Conservation (phyloP, 1,140 invertebrate species). For the Brachionus asplanchnoidis region DNA sequence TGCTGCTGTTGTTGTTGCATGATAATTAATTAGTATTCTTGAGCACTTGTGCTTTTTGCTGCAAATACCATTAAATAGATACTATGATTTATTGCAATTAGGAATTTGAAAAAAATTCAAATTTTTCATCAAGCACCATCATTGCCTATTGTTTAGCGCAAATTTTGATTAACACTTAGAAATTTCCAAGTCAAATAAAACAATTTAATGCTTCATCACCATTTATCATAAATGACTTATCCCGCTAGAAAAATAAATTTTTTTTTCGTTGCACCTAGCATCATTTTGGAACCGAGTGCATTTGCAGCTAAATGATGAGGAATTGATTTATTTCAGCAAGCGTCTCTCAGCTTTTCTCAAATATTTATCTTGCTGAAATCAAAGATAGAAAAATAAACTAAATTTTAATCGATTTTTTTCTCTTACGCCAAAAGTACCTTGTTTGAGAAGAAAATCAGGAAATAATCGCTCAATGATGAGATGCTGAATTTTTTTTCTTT, state of each 20-base stretch:
- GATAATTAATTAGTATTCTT: not conserved
- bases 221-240: not conserved
- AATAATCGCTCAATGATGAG: not conserved
- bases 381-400: not conserved
- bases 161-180: not conserved
- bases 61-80: slow-evolving; percentile 2
- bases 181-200: not conserved
- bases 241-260: not conserved
- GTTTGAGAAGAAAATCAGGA: not conserved
- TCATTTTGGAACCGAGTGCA: not conserved
- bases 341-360: not conserved
- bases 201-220: not conserved
- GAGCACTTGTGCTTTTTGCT: not conserved
- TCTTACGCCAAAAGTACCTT: not conserved
- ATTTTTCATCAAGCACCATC: not conserved
- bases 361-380: not conserved
- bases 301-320: not conserved
- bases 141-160: not conserved
- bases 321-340: not conserved
- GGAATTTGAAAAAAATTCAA: not conserved
- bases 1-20: not conserved
- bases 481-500: not conserved
- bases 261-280: not conserved
- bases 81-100: slow-evolving; percentile 23
- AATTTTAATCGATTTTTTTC: not conserved